A percentile compares a stretch with the other conserved stretches of the same genome.
Conservation (phyloP, 2,888 invertebrate genomes). For the Rhingia rostrata region DNA sequence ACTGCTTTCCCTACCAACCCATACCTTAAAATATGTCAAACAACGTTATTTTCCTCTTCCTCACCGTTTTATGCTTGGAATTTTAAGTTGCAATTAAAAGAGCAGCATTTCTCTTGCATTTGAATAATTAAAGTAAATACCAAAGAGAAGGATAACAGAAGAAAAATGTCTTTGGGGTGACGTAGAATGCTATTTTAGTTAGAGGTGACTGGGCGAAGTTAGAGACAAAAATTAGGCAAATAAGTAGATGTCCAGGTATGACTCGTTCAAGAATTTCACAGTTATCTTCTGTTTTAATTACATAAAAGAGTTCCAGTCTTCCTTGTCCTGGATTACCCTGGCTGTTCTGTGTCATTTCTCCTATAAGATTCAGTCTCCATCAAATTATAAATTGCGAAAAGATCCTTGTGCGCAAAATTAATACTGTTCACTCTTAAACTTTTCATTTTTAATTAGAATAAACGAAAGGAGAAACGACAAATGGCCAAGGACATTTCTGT, state of each 20-base stretch:
- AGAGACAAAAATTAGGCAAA: slow-evolving; percentile 64
- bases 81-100: slow-evolving; percentile 81
- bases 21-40: slow-evolving; percentile 9
- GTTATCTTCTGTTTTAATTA: slow-evolving; percentile 68
- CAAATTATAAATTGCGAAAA: slow-evolving; percentile 71
- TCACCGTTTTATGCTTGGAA: slow-evolving; percentile 80
- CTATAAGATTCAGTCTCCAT: slow-evolving; percentile 64
- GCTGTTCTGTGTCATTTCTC: slow-evolving; percentile 40
- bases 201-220: slow-evolving; percentile 1
- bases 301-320: slow-evolving; percentile 57
- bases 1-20: not conserved
- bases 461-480: slow-evolving; percentile 44
- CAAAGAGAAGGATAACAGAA: slow-evolving; percentile 53
- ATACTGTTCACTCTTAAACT: slow-evolving; percentile 69
- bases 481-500: slow-evolving; percentile 58
- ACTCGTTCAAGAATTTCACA: slow-evolving; percentile 55
- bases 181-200: slow-evolving; percentile 37
- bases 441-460: slow-evolving; percentile 72
- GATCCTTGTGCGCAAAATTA: slow-evolving; percentile 67
- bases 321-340: slow-evolving; percentile 42
- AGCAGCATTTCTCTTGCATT: slow-evolving; percentile 68
- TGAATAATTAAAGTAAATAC: slow-evolving; percentile 73
- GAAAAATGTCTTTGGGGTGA: slow-evolving; percentile 50
- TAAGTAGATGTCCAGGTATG: slow-evolving; percentile 68
- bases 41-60: slow-evolving; percentile 72